These are phyloP conservation scores for Kryphioiulus occultus DNA, from an alignment of 2,888 invertebrate genomes.

Conservation along the genomic window DNA sequence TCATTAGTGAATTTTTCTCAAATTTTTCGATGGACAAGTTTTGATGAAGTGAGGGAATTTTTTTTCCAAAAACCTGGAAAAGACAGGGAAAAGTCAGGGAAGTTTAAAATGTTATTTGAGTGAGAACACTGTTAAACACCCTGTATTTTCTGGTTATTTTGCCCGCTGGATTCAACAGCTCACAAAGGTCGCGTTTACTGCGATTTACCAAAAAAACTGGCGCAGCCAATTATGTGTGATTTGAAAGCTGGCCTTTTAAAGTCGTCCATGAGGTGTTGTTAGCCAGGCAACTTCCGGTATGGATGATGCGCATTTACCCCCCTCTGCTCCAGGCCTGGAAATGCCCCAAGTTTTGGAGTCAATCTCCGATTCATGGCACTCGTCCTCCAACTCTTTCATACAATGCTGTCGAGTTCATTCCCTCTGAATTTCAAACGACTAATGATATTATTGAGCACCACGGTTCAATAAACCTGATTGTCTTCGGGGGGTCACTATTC, in stretches of 20 bases:
- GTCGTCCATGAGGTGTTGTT: neutral
- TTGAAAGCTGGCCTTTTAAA: neutral
- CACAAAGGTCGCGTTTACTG: neutral
- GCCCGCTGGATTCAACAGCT: neutral
- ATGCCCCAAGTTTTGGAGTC: neutral
- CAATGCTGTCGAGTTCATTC: neutral
- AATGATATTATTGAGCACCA: constrained; percentile 23
- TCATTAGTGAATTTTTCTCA: too few relatives aligned
- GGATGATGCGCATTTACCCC: neutral
- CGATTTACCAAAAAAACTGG: neutral
- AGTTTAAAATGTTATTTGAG: too few relatives aligned
- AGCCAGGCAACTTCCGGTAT: constrained; percentile 7
- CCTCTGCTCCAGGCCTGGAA: neutral
- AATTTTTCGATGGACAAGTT: too few relatives aligned
- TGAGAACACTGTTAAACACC: too few relatives aligned
- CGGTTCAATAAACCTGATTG: constrained; percentile 23
- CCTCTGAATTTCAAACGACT: neutral
- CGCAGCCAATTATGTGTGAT: neutral
- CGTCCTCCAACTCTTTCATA: neutral
- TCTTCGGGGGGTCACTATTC: neutral
- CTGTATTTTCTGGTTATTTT: constrained; percentile 1
- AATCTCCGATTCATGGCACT: neutral
- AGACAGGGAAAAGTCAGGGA: too few relatives aligned
- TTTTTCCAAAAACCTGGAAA: too few relatives aligned
- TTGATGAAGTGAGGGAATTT: too few relatives aligned